These are phyloP conservation scores for Alces alces DNA, from an alignment of 2,113 vertebrate species.

Conservation along the genomic window DNA sequence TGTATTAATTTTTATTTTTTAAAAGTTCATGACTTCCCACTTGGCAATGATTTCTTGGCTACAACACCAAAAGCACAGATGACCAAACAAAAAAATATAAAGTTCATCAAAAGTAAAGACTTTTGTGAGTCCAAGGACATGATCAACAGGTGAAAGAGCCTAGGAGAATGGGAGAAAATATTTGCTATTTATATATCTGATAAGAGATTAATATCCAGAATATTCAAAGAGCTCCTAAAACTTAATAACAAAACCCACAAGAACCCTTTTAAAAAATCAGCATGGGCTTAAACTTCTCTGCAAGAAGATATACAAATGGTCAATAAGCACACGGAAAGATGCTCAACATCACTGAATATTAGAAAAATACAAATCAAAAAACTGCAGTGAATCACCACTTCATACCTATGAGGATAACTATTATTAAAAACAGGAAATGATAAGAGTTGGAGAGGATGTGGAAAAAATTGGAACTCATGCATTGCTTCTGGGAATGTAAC, in stretches of 20 bases:
- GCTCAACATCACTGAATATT: neutral
- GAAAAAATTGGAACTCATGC: neutral
- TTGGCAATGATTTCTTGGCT: neutral
- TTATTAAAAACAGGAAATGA: neutral
- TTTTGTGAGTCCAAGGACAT: neutral
- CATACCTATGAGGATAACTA: neutral
- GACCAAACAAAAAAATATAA: neutral
- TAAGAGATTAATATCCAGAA: neutral
- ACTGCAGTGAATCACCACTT: neutral
- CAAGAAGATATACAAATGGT: neutral
- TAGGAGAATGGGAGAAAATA: neutral
- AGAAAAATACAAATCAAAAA: neutral
- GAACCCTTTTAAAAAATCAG: neutral
- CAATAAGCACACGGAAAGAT: neutral
- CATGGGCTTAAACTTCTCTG: neutral
- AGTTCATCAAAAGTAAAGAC: neutral
- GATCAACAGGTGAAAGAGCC: neutral
- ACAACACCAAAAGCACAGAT: neutral
- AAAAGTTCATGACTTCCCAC: neutral
- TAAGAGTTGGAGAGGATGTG: neutral
- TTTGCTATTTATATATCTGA: neutral
- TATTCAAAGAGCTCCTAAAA: neutral
- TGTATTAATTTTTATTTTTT: neutral
- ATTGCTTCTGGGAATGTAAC: neutral
- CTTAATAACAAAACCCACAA: neutral